Evolutionary conservation across 2,797 vertebrate genomes (phyloP).

Genomic region (Melopsittacus undulatus): DNA sequence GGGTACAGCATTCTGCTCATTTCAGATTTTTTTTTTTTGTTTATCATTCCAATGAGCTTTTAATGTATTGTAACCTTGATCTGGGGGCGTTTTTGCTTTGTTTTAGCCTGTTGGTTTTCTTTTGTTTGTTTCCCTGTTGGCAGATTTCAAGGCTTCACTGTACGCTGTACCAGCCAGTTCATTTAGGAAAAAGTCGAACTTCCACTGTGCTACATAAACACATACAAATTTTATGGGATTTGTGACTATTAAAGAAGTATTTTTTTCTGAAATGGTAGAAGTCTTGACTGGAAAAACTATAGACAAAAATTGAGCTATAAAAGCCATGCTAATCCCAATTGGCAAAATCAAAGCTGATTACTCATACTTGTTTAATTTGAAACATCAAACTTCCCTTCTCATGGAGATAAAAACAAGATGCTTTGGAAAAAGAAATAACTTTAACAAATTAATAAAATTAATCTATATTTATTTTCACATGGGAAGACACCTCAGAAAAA

Average conservation of each 20-base stretch:
- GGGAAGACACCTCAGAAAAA: neutral
- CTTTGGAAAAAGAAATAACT: neutral
- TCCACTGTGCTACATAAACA: neutral
- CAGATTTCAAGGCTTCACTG: neutral
- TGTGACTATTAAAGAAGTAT: neutral
- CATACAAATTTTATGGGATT: neutral
- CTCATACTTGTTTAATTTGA: neutral
- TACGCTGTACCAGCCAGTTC: neutral
- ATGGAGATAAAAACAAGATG: neutral
- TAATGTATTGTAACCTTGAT: neutral
- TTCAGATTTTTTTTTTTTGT: neutral
- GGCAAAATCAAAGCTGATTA: neutral
- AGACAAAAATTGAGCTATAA: neutral
- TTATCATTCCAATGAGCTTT: neutral
- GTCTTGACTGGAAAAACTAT: neutral
- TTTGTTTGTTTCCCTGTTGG: neutral
- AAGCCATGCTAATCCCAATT: neutral
- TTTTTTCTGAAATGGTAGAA: neutral
- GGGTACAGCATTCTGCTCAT: neutral
- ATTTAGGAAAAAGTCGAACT: neutral
- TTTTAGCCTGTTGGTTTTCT: neutral
- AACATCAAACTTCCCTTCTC: neutral
- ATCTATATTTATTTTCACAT: neutral
- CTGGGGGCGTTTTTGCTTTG: accelerated
- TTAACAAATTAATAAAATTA: neutral